These are phyloP conservation scores for Heliconius charithonia DNA, from an alignment of 2,888 invertebrate genomes.

Conservation along the genomic window DNA sequence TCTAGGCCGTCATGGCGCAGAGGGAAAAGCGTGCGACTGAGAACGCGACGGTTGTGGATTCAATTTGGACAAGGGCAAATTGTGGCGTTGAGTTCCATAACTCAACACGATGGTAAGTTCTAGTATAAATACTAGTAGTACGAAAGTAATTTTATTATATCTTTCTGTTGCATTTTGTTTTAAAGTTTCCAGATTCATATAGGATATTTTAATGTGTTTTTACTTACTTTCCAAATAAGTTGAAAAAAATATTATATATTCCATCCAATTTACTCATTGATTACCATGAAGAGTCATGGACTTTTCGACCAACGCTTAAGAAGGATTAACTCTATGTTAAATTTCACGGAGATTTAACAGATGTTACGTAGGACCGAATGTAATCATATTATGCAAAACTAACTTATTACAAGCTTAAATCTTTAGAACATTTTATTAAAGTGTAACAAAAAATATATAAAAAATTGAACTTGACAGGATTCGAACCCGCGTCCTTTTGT, in stretches of 20 bases:
- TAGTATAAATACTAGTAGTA: too few relatives aligned
- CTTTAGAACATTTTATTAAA: neutral
- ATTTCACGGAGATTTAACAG: slow-evolving; percentile 21
- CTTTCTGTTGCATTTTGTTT: too few relatives aligned
- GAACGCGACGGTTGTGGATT: neutral
- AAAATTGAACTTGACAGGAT: too few relatives aligned
- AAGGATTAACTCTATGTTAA: slow-evolving; percentile 12
- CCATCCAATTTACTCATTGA: neutral
- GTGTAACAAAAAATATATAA: neutral
- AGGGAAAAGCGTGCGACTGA: neutral
- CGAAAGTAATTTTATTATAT: too few relatives aligned
- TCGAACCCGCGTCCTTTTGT: too few relatives aligned
- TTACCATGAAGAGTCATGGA: neutral
- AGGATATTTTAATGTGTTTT: too few relatives aligned
- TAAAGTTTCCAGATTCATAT: too few relatives aligned
- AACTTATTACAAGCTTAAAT: slow-evolving; percentile 21
- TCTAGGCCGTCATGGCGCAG: neutral
- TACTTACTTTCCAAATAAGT: neutral
- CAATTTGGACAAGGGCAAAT: neutral
- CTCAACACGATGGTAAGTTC: too few relatives aligned
- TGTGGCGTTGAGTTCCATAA: neutral
- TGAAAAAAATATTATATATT: neutral
- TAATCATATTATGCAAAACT: slow-evolving; percentile 25
- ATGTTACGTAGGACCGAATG: neutral
- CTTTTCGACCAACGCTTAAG: slow-evolving; percentile 1